Base-by-base conservation (phyloP, 2,888 invertebrate species). In the Gnatocerus cornutus region DNA sequence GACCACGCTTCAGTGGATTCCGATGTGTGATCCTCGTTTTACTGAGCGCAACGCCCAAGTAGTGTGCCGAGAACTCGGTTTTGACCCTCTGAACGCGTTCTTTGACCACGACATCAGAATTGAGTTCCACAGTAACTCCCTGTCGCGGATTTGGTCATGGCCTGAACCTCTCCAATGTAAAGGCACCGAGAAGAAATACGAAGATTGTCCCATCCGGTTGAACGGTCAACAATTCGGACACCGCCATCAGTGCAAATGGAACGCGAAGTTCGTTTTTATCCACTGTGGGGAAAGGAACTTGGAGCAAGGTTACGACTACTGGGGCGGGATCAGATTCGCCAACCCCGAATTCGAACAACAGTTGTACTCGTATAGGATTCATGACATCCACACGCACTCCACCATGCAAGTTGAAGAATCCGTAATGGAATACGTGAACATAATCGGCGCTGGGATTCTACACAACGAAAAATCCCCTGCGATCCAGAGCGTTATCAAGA, bases 1-100 rank as follows among this genome's bases (percentile, higher is more conserved):
- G 75, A 99, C 99, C 1, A 97, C 98, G 0, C 87, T 96, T 12
- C 98, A 98, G 81, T 98, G 98, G 96, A 94, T 98, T 33, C 96
- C 99, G 0, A 92, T 98, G 86, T 99, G 99, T 84, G 99, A 99
- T 84, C 90, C 90, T 46, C 89, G 97, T 68, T 99, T 99, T 83
- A 98, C 98, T 0, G 97, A 98, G 83, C 89, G 98, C 78, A 99
- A 98, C 82, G 98, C 97, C 3, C 94, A 97, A 87, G 98, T 99
- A 0, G 96, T 98, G 0, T 99, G 99, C 81, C 89, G 96, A 14
- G 96, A 98, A 83, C 85, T 99, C 46, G 97, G 97, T 6, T 93
- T 92, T 79, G 95, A 96, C 83, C 91, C 94, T 0, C 88, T 97
- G 27, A 97, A 97, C 82, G 92, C 95, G 0, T 95, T 93, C 81